phyloP scores from a whole-genome alignment of 2,797 vertebrate species.

The Lemur catta region DNA sequence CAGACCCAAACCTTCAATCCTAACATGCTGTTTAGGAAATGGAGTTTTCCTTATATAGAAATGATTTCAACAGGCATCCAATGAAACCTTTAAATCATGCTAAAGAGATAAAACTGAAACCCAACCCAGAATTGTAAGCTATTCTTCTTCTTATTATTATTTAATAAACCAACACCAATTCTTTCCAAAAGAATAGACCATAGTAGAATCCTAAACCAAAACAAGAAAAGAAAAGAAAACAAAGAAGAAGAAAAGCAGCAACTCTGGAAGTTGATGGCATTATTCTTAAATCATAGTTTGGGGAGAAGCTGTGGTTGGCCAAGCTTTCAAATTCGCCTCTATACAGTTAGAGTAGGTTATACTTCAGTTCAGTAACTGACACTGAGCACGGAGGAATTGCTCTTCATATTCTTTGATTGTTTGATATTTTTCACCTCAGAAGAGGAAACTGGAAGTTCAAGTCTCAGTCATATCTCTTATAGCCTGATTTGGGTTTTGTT shows the following conservation, averaged over 20 bases:
- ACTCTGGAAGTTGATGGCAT: neutral
- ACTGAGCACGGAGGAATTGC: neutral
- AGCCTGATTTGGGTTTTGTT: neutral
- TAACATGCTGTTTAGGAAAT: neutral
- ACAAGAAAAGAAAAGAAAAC: neutral
- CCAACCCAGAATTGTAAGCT: neutral
- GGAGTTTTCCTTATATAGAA: neutral
- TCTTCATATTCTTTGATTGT: neutral
- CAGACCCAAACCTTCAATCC: neutral
- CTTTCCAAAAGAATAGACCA: constrained; percentile 22
- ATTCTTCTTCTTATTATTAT: neutral
- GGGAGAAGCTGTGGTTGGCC: neutral
- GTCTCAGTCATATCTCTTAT: neutral
- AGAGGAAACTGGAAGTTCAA: constrained; percentile 18
- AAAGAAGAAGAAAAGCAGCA: neutral
- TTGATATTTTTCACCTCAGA: neutral
- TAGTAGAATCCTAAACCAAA: neutral
- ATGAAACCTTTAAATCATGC: neutral
- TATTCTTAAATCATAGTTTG: neutral
- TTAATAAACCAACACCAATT: neutral
- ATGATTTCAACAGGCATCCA: neutral
- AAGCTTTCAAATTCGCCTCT: neutral
- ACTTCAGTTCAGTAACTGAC: neutral
- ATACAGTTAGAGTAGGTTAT: neutral
- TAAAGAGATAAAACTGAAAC: neutral